Base-by-base conservation (phyloP, 2,888 invertebrate species). In the Acronicta alni region DNA sequence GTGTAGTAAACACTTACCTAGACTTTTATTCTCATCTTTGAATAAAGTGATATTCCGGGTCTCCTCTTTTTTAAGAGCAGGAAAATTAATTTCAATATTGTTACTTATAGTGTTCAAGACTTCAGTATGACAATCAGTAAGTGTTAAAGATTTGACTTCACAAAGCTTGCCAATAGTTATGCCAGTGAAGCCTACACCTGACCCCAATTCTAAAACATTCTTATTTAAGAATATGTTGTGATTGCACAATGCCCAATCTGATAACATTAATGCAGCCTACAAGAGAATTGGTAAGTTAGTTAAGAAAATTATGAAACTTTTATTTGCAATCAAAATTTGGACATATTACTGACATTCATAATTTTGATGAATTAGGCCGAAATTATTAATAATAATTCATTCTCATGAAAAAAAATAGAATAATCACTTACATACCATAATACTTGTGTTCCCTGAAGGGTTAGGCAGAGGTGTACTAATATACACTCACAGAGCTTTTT, bases 151-250 rank as follows among this genome's bases (percentile, higher is more conserved):
- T 52, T 91, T 87, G 0, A 96, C 94, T 26, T 86, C 64, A 79
- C 96, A 96, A 46, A 89, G 82, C 55, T 95, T 94, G 26, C 95
- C 90, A 37, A 96, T 86, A 4, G 95, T 90, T 37, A 97, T 91
- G 16, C 97, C 97, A 37, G 96, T 95, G 52, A 97, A 93, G 0
- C 98, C 98, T 16, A 96, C 94, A 23, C 98, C 98, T 12, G 97
- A 96, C 12, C 98, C 98, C 5, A 98, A 89, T 90, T 98, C 98
- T 6, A 97, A 77, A 5, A 97, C 81, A 43, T 85, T 90, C 87
- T 96, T 97, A 10, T 90, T 85, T 7, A 77, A 52, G 42, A 97
- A 92, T 20, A 89, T 44, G 9, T 91, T 72, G 75, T 88, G 86
- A 79, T 97, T 95, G 55, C 89, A 83, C 10, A 96, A 69, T 39